Evolutionary conservation across 2,888 invertebrate species (phyloP), one percentile per base, ranked within the genome.

Genomic region (Odontothrips loti): DNA sequence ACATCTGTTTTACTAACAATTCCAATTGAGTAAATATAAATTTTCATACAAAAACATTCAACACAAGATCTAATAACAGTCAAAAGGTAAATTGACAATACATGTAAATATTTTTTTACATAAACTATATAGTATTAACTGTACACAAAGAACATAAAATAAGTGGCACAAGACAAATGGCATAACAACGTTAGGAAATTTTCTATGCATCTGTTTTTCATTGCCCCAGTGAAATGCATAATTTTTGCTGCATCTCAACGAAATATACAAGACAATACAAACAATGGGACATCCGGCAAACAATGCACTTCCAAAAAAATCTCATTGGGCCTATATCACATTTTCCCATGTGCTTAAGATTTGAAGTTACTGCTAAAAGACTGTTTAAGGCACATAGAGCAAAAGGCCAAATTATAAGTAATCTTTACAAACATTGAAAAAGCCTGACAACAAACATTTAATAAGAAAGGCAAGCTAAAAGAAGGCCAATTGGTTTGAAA

Each of bases 101-200:
- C 68, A 75, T 75, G 68, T 75, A 75, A 75, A 75, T 75, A 27
- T 75, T 27, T 58, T 58, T 75, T 27, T 75, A 75, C 68, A 75
- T 75, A 75, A 75, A 75, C 68, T 75, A 75, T 75, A 75, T 75
- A 75, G 68, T 75, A 75, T 75, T 23, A 75, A 75, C 68, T 75
- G 68, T 75, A 75, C 68, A 75, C 68, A 75, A 75, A 75, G 20
- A 75, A 75, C 68, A 23, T 75, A 75, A 23, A 75, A 75, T 75
- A 75, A 12, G 68, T 75, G 68, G 68, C 68, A 75, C 68, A 27
- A 75, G 68, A 75, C 27, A 75, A 75, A 75, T 75, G 68, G 68
- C 68, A 75, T 75, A 75, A 75, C 68, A 75, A 75, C 27, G 23
- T 75, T 27, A 75, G 12, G 68, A 75, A 75, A 75, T 23, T 75